These are phyloP conservation scores for Ovibos moschatus DNA, from an alignment of 2,113 vertebrate species.

Conservation along the genomic window DNA sequence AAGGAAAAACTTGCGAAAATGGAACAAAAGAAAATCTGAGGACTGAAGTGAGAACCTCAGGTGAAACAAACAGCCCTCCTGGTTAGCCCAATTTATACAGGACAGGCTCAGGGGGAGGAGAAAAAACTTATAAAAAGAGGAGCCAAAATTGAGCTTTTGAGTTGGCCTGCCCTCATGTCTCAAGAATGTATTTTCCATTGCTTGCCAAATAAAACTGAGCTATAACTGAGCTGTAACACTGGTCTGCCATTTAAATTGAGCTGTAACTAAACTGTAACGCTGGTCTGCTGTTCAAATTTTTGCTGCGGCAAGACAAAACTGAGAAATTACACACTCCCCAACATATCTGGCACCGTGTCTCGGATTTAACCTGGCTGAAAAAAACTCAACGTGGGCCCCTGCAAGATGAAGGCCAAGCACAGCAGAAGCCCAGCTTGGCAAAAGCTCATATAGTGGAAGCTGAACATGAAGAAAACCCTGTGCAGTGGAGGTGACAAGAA, in stretches of 20 bases:
- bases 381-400: neutral
- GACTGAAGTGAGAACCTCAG: neutral
- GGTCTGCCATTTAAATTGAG: neutral
- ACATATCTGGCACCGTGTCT: rapidly evolving
- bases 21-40: neutral
- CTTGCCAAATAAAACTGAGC: neutral
- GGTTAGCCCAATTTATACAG: neutral
- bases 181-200: neutral
- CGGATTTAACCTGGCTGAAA: neutral
- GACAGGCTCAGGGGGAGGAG: neutral
- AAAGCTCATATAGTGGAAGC: neutral
- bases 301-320: neutral
- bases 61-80: neutral
- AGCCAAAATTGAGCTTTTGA: neutral
- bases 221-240: neutral
- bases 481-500: neutral
- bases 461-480: neutral
- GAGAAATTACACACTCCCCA: neutral
- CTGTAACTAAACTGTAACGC: neutral
- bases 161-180: neutral
- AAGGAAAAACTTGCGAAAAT: neutral
- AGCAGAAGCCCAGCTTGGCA: neutral
- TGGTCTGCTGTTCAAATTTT: neutral
- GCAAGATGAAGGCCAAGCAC: rapidly evolving
- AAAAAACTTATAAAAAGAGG: neutral